These are phyloP conservation scores for Neogale vison DNA, from an alignment of 2,113 vertebrate species.

Conservation along the genomic window DNA sequence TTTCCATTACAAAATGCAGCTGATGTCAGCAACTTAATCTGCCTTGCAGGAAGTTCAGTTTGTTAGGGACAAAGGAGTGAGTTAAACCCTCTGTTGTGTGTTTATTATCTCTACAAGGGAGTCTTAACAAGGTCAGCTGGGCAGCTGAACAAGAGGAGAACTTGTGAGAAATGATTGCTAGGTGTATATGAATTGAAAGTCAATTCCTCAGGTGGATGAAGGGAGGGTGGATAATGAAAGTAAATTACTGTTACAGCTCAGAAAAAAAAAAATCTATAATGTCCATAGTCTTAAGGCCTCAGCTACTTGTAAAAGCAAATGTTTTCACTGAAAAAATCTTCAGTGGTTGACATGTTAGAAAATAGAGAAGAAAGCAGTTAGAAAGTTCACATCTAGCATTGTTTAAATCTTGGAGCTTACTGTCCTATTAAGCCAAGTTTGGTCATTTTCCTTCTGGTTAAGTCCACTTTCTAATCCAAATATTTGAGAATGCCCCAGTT, in stretches of 20 bases:
- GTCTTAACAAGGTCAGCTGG: not conserved
- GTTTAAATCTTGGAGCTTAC: not conserved
- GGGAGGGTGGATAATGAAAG: not conserved
- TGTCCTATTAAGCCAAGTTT: not conserved
- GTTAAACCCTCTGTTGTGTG: not conserved
- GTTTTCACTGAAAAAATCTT: not conserved
- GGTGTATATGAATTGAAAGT: not conserved
- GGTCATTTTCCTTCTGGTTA: not conserved
- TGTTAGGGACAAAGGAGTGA: slow-evolving; percentile 23
- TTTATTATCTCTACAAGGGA: slow-evolving; percentile 22
- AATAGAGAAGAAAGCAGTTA: not conserved
- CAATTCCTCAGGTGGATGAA: not conserved
- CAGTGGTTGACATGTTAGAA: not conserved
- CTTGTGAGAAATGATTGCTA: not conserved
- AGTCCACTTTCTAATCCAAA: not conserved
- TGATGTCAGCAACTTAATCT: slow-evolving; percentile 17
- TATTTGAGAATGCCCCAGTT: not conserved
- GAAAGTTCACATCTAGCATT: not conserved
- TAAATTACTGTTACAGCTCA: not conserved
- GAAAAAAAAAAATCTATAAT: not conserved
- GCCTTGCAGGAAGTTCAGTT: not conserved
- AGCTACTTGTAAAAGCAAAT: not conserved
- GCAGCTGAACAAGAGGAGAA: not conserved
- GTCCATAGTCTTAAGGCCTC: not conserved
- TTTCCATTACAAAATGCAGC: not conserved